A percentile compares a stretch with the other conserved stretches of the same genome.
Evolutionary conservation across 2,888 invertebrate species (phyloP).

Genomic region (Megaustenia siamemsis): DNA sequence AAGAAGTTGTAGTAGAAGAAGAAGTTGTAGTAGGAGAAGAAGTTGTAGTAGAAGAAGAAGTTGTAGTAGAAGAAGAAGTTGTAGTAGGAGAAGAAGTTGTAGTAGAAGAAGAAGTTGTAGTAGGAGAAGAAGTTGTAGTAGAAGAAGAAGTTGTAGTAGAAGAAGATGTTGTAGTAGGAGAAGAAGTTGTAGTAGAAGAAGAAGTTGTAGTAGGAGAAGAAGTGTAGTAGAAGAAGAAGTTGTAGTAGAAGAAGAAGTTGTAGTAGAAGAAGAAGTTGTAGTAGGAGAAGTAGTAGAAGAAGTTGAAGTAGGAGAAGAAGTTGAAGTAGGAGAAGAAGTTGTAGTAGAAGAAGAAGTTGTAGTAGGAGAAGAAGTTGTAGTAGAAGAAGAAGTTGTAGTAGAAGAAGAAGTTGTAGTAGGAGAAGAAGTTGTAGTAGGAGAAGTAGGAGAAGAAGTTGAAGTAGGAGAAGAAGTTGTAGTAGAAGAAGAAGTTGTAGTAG

Average conservation of each 20-base stretch:
- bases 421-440: conserved; percentile 18
- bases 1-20: background rate
- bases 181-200: background rate
- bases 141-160: conserved; percentile 10
- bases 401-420: conserved; percentile 3
- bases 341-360: background rate
- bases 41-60: background rate
- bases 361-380: background rate
- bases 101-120: conserved; percentile 7
- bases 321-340: background rate
- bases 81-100: background rate
- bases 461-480: background rate
- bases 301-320: background rate
- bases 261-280: conserved; percentile 3
- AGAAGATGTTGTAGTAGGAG: background rate
- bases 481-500: background rate
- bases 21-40: conserved; percentile 5
- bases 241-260: background rate
- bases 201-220: background rate
- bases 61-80: background rate
- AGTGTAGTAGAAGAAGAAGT: background rate
- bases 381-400: background rate
- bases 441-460: background rate
- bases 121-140: conserved; percentile 2
- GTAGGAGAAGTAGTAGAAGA: conserved; percentile 30